Percentiles rank a stretch among this genome's conserved stretches.
Evolutionary conservation across 2,888 invertebrate species (phyloP).

Genomic region (Eugnorisma glareosa): DNA sequence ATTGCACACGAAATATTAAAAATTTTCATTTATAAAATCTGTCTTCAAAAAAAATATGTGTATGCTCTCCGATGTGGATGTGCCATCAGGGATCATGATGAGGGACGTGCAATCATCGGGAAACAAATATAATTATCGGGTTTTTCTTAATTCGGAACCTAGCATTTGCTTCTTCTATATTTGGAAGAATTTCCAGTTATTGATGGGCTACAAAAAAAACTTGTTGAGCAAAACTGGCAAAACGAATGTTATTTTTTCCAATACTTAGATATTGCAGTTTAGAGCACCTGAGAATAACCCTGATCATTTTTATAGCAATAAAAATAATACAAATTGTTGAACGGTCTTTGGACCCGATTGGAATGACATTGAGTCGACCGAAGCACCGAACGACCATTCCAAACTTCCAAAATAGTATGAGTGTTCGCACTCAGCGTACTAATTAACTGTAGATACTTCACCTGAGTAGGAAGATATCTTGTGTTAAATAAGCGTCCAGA

Average conservation of each 20-base stretch:
- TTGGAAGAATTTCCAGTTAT: neutral
- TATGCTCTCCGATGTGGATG: neutral
- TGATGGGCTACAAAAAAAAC: neutral
- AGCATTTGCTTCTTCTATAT: neutral
- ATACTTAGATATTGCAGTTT: neutral
- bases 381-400: slow-evolving; percentile 40
- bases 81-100: neutral
- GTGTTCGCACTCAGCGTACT: slow-evolving; percentile 46
- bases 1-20: too few relatives aligned
- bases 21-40: too few relatives aligned
- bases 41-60: too few relatives aligned
- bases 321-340: neutral
- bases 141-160: neutral
- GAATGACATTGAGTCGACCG: slow-evolving; percentile 59
- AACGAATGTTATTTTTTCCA: neutral
- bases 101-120: too few relatives aligned
- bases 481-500: neutral
- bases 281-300: slow-evolving; percentile 7
- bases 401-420: slow-evolving; percentile 54
- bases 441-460: slow-evolving; percentile 36
- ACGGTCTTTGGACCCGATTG: slow-evolving; percentile 31
- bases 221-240: neutral
- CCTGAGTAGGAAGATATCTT: slow-evolving; percentile 5
- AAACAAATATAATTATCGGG: neutral
- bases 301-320: neutral